These are phyloP conservation scores for Gopherus evgoodei DNA, from an alignment of 2,113 vertebrate species.

Conservation along the genomic window DNA sequence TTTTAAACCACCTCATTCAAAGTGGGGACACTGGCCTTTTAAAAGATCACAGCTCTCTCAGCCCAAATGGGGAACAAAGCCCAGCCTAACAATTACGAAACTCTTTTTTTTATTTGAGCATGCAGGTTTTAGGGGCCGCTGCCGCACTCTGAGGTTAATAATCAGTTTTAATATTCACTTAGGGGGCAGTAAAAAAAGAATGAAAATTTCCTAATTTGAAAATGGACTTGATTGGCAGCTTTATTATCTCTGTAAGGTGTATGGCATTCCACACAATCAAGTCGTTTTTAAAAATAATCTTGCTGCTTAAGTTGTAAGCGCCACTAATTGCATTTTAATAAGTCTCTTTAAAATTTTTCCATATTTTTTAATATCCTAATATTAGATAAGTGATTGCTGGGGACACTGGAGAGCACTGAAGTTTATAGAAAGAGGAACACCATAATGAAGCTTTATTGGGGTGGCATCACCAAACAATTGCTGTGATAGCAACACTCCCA, in stretches of 20 bases:
- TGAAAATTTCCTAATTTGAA: conserved; percentile 78
- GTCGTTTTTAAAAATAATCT: conserved; percentile 84
- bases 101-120: conserved; percentile 18
- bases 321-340: conserved; percentile 87
- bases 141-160: conserved; percentile 71
- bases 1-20: background rate
- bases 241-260: conserved; percentile 84
- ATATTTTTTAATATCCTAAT: conserved; percentile 90
- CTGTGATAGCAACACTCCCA: conserved; percentile 68
- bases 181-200: conserved; percentile 80
- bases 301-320: conserved; percentile 82
- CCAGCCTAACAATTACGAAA: conserved; percentile 47
- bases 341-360: conserved; percentile 87
- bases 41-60: background rate
- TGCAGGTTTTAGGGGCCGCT: conserved; percentile 35
- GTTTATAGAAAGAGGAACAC: conserved; percentile 77
- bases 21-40: conserved; percentile 17
- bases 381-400: conserved; percentile 87
- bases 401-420: conserved; percentile 85
- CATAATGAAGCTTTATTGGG: conserved; percentile 71
- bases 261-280: conserved; percentile 84
- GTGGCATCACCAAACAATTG: conserved; percentile 67
- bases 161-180: conserved; percentile 80
- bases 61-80: conserved; percentile 28
- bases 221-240: conserved; percentile 83